A percentile compares a stretch with the other conserved stretches of the same genome.
These are phyloP conservation scores for Labia minor DNA, from an alignment of 2,888 invertebrate genomes.

Conservation along the genomic window DNA sequence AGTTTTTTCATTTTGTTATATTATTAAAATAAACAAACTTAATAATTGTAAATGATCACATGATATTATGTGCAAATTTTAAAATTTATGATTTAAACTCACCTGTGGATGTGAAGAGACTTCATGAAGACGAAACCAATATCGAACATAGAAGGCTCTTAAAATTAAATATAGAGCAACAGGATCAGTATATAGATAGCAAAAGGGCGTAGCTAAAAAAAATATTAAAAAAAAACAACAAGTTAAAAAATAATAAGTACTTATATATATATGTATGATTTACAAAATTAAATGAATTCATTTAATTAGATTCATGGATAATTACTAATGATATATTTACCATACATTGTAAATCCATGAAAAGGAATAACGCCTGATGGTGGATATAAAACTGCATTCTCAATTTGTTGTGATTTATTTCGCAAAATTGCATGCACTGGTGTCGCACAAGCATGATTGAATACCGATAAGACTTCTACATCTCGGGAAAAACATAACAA, in stretches of 20 bases:
- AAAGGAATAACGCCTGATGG: conserved; percentile 93
- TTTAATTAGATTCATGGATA: too few relatives aligned
- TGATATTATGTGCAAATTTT: too few relatives aligned
- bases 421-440: conserved; percentile 65
- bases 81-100: too few relatives aligned
- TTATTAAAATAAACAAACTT: too few relatives aligned
- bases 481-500: conserved; percentile 88
- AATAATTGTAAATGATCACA: not conserved
- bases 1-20: too few relatives aligned
- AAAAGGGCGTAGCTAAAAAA: conserved; percentile 79
- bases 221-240: too few relatives aligned
- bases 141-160: conserved; percentile 79
- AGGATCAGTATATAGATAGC: conserved; percentile 84
- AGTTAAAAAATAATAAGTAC: not conserved
- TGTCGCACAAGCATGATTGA: conserved; percentile 43
- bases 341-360: conserved; percentile 96
- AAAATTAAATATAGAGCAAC: conserved; percentile 80
- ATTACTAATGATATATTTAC: conserved; percentile 42
- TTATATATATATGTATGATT: not conserved
- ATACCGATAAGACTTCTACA: conserved; percentile 60
- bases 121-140: conserved; percentile 84
- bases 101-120: conserved; percentile 79
- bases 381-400: conserved; percentile 69
- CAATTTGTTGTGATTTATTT: conserved; percentile 54
- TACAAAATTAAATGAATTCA: too few relatives aligned